Percentiles rank a stretch among this genome's conserved stretches.
Evolutionary conservation across 2,797 vertebrate genomes (phyloP).

Genomic region (Melanogrammus aeglefinus): DNA sequence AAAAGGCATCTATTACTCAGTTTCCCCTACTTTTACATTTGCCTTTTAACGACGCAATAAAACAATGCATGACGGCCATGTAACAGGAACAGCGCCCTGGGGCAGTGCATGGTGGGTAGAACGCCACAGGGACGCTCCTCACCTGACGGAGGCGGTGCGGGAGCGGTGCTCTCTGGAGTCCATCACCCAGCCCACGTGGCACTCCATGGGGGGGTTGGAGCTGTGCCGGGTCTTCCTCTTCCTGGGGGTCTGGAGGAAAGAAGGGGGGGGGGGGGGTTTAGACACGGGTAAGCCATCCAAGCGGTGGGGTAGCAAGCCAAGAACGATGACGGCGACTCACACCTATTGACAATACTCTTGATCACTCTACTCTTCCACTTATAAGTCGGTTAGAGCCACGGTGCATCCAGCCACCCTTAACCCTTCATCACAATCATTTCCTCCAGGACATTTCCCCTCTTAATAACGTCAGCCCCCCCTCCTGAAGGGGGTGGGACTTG

Average conservation of each 20-base stretch:
- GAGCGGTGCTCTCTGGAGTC: constrained; percentile 96
- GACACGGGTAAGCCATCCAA: background rate
- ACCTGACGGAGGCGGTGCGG: constrained; percentile 95
- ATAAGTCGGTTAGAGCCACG: background rate
- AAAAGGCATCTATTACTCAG: no score
- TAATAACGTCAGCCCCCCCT: background rate
- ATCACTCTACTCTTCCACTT: background rate
- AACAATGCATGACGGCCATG: background rate
- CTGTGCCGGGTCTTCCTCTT: constrained; percentile 99
- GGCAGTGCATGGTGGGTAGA: background rate
- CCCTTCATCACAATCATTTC: no score
- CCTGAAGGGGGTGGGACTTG: background rate
- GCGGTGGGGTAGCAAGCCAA: background rate
- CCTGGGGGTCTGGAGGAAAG: constrained; percentile 81
- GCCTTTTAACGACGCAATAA: background rate
- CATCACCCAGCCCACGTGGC: constrained; percentile 99
- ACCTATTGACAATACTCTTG: background rate
- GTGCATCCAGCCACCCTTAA: background rate
- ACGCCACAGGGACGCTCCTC: constrained; percentile 17
- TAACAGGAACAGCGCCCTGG: background rate
- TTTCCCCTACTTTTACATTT: background rate
- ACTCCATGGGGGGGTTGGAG: constrained; percentile 96
- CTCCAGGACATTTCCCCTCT: no score
- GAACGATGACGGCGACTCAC: background rate
- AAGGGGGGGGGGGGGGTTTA: background rate